Percentiles rank a stretch among this genome's conserved stretches.
These are phyloP conservation scores for Prosapia bicincta DNA, from an alignment of 2,888 invertebrate genomes.

Conservation along the genomic window DNA sequence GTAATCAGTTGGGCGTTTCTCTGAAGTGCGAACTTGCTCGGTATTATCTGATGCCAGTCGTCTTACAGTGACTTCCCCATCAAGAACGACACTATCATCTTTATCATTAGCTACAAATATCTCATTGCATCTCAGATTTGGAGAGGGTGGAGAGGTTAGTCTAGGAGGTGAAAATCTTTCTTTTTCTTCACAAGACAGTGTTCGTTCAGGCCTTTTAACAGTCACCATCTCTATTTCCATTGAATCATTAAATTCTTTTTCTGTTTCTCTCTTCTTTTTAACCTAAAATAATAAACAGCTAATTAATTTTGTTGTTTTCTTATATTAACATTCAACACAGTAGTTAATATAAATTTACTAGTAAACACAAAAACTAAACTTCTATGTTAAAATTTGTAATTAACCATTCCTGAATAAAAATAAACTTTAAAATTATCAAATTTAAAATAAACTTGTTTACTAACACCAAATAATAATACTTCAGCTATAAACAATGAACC, in stretches of 20 bases:
- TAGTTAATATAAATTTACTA: no score
- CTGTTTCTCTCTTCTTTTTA: not conserved
- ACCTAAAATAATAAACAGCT: not conserved
- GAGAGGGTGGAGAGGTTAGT: not conserved
- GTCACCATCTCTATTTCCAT: not conserved
- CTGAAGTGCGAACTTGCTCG: not conserved
- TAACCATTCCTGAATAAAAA: no score
- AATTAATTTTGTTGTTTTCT: no score
- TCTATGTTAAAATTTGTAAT: no score
- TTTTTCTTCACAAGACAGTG: not conserved
- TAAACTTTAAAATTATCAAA: no score
- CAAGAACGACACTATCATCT: slow-evolving; percentile 9
- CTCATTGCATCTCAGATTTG: not conserved
- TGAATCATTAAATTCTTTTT: not conserved
- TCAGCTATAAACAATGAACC: no score
- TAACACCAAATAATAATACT: no score
- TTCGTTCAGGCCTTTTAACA: not conserved
- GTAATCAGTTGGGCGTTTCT: slow-evolving; percentile 14
- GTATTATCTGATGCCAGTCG: slow-evolving; percentile 6
- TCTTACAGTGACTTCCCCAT: slow-evolving; percentile 20
- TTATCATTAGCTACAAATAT: not conserved
- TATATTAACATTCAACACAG: no score
- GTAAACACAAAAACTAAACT: no score
- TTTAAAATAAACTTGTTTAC: no score
- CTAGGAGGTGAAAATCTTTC: not conserved